Evolutionary conservation across 2,113 vertebrate genomes (phyloP).

Genomic region (Notarius lentiginosus): DNA sequence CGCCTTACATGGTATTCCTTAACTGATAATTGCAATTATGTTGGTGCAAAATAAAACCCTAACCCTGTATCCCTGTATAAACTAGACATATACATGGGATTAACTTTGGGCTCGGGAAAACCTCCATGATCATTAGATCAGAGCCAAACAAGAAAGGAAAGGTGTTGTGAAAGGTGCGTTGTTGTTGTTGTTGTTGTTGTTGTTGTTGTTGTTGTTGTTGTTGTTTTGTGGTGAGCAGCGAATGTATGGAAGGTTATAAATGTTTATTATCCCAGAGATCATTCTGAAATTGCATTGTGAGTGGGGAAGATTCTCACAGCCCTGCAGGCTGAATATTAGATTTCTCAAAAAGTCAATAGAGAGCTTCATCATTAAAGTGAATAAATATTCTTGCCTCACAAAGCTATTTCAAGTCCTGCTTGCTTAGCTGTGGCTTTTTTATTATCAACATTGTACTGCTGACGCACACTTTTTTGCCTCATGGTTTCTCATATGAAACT

Average conservation of each 20-base stretch:
- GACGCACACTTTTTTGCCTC: slow-evolving; percentile 61
- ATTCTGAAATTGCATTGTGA: slow-evolving; percentile 65
- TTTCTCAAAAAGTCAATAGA: slow-evolving; percentile 78
- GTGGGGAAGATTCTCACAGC: slow-evolving; percentile 65
- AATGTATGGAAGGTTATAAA: slow-evolving; percentile 63
- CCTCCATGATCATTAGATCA: neutral
- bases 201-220: neutral
- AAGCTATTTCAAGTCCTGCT: slow-evolving; percentile 70
- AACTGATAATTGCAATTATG: neutral
- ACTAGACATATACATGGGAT: neutral
- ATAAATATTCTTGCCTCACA: slow-evolving; percentile 76
- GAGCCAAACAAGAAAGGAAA: slow-evolving; percentile 14
- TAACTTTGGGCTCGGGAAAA: neutral
- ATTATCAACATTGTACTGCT: slow-evolving; percentile 72
- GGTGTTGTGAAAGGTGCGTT: neutral
- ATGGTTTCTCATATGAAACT: slow-evolving; percentile 63
- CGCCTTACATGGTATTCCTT: neutral
- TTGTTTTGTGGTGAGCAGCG: slow-evolving; percentile 34
- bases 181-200: slow-evolving; percentile 1
- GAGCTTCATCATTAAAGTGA: slow-evolving; percentile 76
- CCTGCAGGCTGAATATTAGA: slow-evolving; percentile 76
- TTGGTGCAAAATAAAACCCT: neutral
- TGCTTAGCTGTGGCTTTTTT: slow-evolving; percentile 66
- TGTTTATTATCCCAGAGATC: slow-evolving; percentile 67
- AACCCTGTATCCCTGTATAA: neutral